Conservation (phyloP, 2,888 invertebrate genomes). For the Oscheius sp. region DNA sequence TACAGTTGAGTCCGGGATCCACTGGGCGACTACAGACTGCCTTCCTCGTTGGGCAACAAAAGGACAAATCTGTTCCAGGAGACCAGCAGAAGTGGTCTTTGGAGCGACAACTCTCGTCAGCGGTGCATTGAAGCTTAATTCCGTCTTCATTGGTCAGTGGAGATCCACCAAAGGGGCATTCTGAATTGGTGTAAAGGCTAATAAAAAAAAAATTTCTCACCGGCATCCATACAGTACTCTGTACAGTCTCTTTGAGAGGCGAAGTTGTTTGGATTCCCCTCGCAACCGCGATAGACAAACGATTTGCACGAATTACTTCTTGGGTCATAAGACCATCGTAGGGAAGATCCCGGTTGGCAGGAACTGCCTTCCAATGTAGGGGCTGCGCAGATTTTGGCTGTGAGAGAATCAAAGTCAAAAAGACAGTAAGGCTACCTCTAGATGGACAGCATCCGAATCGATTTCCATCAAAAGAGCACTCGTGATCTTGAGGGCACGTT, state of each 20-base stretch:
- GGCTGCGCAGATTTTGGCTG: conserved; percentile 48
- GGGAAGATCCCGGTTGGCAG: conserved; percentile 79
- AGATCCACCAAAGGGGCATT: conserved; percentile 30
- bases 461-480: conserved; percentile 63
- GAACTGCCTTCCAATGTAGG: conserved; percentile 38
- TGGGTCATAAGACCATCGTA: conserved; percentile 81
- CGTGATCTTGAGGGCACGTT: conserved; percentile 63
- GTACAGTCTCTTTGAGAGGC: conserved; percentile 53
- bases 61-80: background rate
- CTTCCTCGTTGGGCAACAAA: conserved; percentile 22
- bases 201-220: conserved; percentile 30
- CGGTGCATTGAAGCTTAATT: background rate
- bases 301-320: conserved; percentile 51
- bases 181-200: background rate
- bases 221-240: conserved; percentile 58
- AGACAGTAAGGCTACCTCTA: conserved; percentile 41
- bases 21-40: conserved; percentile 19
- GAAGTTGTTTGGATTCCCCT: conserved; percentile 68
- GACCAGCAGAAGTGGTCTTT: conserved; percentile 31
- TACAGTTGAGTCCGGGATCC: conserved; percentile 20
- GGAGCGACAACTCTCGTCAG: conserved; percentile 12
- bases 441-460: conserved; percentile 64
- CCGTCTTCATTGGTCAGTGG: conserved; percentile 4
- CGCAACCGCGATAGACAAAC: conserved; percentile 64
- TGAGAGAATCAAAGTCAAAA: conserved; percentile 1